These are phyloP conservation scores for Acanthosoma haemorrhoidale DNA, from an alignment of 2,888 invertebrate genomes.

Conservation along the genomic window DNA sequence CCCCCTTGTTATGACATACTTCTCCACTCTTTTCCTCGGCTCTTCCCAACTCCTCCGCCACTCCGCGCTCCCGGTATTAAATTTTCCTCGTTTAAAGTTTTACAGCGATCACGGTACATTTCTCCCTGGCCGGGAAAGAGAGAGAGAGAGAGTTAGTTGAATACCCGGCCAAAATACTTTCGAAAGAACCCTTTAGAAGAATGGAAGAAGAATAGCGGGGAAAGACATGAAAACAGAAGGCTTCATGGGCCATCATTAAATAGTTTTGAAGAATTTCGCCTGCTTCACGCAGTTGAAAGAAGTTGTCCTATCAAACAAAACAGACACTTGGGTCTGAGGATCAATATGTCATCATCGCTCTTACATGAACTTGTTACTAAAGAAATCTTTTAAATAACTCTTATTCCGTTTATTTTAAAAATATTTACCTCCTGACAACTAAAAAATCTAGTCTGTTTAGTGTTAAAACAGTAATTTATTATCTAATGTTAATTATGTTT, in stretches of 20 bases:
- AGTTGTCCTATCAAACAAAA: not conserved
- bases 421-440: no score
- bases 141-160: no score
- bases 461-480: not conserved
- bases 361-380: no score
- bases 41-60: not conserved
- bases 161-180: not conserved
- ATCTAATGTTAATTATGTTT: not conserved
- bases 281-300: not conserved
- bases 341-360: conserved; percentile 5
- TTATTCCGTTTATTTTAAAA: no score
- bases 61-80: conserved; percentile 2
- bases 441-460: conserved; percentile 39
- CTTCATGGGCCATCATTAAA: not conserved
- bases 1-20: conserved; percentile 23
- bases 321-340: not conserved
- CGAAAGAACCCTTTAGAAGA: not conserved
- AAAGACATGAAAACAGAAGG: conserved; percentile 2
- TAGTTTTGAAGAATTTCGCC: not conserved
- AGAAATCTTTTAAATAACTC: no score
- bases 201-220: not conserved
- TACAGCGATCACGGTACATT: not conserved
- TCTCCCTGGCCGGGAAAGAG: not conserved
- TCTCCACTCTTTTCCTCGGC: conserved; percentile 4
- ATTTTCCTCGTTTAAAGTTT: conserved; percentile 21